Base-by-base conservation (phyloP, 2,888 invertebrate species). In the Arctia plantaginis region DNA sequence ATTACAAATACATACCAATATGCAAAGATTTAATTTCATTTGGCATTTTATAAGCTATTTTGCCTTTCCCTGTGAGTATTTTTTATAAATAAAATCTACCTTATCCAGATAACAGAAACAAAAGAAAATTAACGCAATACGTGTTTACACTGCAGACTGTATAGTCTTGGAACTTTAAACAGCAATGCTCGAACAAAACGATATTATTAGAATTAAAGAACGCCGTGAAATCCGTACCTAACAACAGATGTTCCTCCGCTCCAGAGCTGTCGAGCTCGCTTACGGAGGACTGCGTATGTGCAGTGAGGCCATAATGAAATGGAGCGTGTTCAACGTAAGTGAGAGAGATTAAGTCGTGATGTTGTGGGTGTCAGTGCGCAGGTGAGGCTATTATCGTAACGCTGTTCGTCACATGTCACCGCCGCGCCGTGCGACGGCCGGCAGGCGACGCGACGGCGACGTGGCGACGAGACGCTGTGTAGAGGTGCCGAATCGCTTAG, bases 361-460 rank as follows among this genome's bases (percentile, higher is more conserved):
- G 12, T 44, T 23, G 30, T 72, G 47, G 33, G 62, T 62, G 67
- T 72, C 67, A 67, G 67, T 51, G 72, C 67, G 27, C 67, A 67
- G 27, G 67, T 72, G 35, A 72, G n/a, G 35, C 27, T 30, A 72
- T 72, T 67, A 67, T 20, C 72, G 30, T 72, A 67, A 72, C 59
- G 66, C 20, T 62, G 41, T 67, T 44, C 33, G 39, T 39, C 59
- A 59, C 33, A 2, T 44, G 62, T 62, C 51, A 55, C 10, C 10
- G 23, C 44, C 27, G 39, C 33, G 51, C 33, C 44, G 13, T 33
- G 33, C 15, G 35, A n/a, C 27, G 47, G 20, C 27, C 30, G 69
- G 23, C 62, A 64, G 3, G 70, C 30, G 65, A 51, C 51, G 27
- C 27, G 65, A 33, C 27, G 64, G 23, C 70, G 23, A 33, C 62